Evolutionary conservation across 2,888 invertebrate genomes (phyloP).

Genomic region (Arenicola marina): DNA sequence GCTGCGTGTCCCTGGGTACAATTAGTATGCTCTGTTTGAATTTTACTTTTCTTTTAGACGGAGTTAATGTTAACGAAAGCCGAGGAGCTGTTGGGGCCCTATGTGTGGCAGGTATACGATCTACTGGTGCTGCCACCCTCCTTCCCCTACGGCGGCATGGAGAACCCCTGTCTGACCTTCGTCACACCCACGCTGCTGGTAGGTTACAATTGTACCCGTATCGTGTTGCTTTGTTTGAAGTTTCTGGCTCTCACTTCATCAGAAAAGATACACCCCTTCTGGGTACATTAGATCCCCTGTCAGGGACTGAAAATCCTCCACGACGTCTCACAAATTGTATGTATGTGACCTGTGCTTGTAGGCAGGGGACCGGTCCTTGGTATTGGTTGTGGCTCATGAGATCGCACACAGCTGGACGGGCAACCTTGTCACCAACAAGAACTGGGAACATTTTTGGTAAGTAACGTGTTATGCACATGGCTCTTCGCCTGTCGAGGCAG

Average conservation of each 20-base stretch:
- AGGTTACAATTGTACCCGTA: no score
- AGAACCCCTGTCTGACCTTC: constrained; percentile 95
- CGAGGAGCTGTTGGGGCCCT: constrained; percentile 82
- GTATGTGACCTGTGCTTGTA: constrained; percentile 45
- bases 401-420: constrained; percentile 81
- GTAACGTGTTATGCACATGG: constrained; percentile 5
- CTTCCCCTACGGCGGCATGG: constrained; percentile 97
- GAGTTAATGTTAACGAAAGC: constrained; percentile 81
- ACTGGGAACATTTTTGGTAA: constrained; percentile 93
- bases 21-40: no score
- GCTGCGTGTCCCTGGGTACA: no score
- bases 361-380: constrained; percentile 90
- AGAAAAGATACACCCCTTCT: no score
- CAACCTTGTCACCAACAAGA: constrained; percentile 89
- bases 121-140: constrained; percentile 85
- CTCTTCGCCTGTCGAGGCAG: no score
- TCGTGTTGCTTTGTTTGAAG: no score
- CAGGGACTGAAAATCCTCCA: no score
- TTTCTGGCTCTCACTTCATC: no score
- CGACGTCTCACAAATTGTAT: no score
- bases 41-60: no score
- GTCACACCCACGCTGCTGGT: constrained; percentile 90
- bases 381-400: constrained; percentile 91
- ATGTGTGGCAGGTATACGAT: constrained; percentile 91
- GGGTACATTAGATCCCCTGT: no score